Evolutionary conservation across 92 coral and sea anemone species (phyloP).

Genomic region (Virgularia gustaviana): DNA sequence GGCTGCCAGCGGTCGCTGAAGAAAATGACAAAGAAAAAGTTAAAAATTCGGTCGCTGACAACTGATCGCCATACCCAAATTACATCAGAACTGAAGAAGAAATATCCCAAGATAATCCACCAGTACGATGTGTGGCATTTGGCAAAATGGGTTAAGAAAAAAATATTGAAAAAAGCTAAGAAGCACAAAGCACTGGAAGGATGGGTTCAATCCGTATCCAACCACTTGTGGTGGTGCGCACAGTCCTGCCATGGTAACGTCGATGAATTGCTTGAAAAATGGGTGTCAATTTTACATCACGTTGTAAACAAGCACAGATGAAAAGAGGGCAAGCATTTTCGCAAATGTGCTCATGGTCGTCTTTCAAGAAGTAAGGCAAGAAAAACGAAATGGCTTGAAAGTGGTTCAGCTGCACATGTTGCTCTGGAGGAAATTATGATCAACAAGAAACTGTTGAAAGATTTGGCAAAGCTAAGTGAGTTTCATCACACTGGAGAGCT

Average conservation of each 20-base stretch:
- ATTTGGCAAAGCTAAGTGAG: slow-evolving; percentile 50
- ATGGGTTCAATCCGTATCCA: no score
- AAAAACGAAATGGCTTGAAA: slow-evolving; percentile 49
- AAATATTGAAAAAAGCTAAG: background rate
- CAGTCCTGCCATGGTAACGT: slow-evolving; percentile 57
- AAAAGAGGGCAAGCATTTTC: slow-evolving; percentile 42
- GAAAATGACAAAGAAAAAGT: background rate
- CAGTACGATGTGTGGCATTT: no score
- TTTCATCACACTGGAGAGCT: slow-evolving; percentile 55
- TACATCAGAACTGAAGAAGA: slow-evolving; percentile 12
- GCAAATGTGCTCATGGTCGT: slow-evolving; percentile 39
- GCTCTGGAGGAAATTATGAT: slow-evolving; percentile 52
- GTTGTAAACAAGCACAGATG: slow-evolving; percentile 41
- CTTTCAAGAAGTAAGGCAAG: slow-evolving; percentile 39
- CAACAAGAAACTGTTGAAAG: slow-evolving; percentile 45
- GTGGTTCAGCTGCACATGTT: slow-evolving; percentile 44
- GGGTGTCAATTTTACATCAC: slow-evolving; percentile 56
- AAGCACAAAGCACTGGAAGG: background rate
- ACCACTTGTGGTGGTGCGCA: slow-evolving; percentile 62
- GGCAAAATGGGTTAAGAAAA: background rate
- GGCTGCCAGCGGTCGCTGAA: slow-evolving; percentile 20
- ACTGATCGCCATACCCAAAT: background rate
- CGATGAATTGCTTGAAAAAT: slow-evolving; percentile 47
- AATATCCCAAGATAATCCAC: slow-evolving; percentile 3
- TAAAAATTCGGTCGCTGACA: background rate